phyloP scores from a whole-genome alignment of 1,140 invertebrate species.

The Aplysia californica region DNA sequence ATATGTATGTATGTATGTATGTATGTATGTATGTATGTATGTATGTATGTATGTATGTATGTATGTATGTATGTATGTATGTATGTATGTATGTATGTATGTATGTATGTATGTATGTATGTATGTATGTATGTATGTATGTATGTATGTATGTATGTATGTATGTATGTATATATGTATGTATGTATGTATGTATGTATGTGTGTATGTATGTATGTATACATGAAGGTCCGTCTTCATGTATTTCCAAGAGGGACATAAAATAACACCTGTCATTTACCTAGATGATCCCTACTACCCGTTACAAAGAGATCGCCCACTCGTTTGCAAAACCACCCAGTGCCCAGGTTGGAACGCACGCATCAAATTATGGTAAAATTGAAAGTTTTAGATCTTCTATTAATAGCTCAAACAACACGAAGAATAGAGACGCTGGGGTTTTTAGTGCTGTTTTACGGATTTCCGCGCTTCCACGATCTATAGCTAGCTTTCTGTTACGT shows the following conservation, averaged over 20 bases:
- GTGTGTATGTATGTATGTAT: background rate
- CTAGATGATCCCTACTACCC: background rate
- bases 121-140: background rate
- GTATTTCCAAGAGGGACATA: too few relatives aligned
- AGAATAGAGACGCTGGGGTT: too few relatives aligned
- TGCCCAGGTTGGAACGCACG: too few relatives aligned
- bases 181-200: background rate
- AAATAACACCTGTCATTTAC: too few relatives aligned
- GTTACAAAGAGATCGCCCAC: background rate
- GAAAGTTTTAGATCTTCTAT: too few relatives aligned
- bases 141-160: background rate
- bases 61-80: slow-evolving; percentile 7
- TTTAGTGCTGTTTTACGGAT: too few relatives aligned
- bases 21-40: slow-evolving; percentile 20
- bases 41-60: slow-evolving; percentile 7
- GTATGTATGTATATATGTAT: background rate
- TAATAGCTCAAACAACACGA: too few relatives aligned
- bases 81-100: slow-evolving; percentile 5
- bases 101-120: slow-evolving; percentile 4
- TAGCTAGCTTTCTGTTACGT: too few relatives aligned
- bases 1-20: slow-evolving; percentile 4
- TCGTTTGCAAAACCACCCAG: background rate
- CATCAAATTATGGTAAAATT: too few relatives aligned
- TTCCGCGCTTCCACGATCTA: too few relatives aligned
- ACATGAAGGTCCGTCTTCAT: too few relatives aligned